Evolutionary conservation across 1,140 invertebrate genomes (phyloP).

Genomic region (Yoshiicerus persimilis): DNA sequence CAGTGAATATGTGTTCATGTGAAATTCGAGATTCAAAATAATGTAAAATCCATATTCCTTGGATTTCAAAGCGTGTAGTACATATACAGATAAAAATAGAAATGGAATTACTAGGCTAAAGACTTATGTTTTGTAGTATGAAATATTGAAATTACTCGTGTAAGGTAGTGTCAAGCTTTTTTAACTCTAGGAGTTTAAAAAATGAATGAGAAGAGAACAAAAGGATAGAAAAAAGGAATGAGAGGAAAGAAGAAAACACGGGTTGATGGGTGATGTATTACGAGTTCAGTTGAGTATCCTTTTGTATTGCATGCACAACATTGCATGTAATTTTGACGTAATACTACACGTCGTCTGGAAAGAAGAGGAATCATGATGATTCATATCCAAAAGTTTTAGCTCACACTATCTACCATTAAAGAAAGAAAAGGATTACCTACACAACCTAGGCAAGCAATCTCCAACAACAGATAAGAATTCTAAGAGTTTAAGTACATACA

Average conservation of each 20-base stretch:
- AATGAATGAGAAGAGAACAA: not conserved
- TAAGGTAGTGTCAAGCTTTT: not conserved
- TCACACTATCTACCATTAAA: not conserved
- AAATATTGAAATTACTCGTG: not conserved
- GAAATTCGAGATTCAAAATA: too few relatives aligned
- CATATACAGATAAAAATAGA: too few relatives aligned
- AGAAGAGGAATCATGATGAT: not conserved
- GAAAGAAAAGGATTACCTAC: not conserved
- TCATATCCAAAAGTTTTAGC: not conserved
- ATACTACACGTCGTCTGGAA: not conserved
- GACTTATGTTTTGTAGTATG: too few relatives aligned
- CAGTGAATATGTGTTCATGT: too few relatives aligned
- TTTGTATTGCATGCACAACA: not conserved
- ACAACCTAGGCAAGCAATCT: not conserved
- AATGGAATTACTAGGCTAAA: too few relatives aligned
- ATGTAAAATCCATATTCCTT: too few relatives aligned
- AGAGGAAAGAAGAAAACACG: not conserved
- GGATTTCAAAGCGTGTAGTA: too few relatives aligned
- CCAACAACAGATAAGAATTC: not conserved
- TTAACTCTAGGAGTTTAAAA: not conserved
- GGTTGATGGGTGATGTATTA: not conserved
- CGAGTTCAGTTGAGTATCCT: not conserved
- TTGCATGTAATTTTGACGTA: constrained; percentile 1
- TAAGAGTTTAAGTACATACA: constrained; percentile 2
- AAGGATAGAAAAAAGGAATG: not conserved